Conservation (phyloP, 2,888 invertebrate genomes). For the Embidobia sp. region DNA sequence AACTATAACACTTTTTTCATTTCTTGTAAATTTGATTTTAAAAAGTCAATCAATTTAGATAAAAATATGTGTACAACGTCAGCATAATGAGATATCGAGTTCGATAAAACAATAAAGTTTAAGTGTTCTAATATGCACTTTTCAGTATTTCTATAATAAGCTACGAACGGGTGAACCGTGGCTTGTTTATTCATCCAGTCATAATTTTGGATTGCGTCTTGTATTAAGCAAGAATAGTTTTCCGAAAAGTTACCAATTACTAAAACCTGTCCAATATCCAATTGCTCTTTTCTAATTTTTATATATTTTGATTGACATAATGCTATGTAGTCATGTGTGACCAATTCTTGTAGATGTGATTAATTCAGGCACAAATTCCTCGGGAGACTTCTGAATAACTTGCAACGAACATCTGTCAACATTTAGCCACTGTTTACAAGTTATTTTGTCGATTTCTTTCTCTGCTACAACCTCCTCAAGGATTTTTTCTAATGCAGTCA, state of each 20-base stretch:
- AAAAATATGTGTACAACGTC: conserved; percentile 8
- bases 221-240: conserved; percentile 2
- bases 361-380: background rate
- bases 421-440: conserved; percentile 6
- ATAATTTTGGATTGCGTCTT: conserved; percentile 15
- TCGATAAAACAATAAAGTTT: conserved; percentile 9
- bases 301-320: conserved; percentile 2
- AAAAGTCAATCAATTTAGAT: conserved; percentile 4
- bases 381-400: background rate
- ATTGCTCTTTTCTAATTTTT: background rate
- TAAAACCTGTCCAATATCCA: background rate
- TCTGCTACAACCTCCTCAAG: background rate
- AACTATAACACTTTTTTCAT: no score
- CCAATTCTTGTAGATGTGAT: background rate
- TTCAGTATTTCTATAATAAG: conserved; percentile 4
- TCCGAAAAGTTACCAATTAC: conserved; percentile 5
- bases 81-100: conserved; percentile 5
- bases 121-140: conserved; percentile 1
- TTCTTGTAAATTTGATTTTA: conserved; percentile 7
- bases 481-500: background rate
- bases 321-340: background rate
- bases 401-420: background rate
- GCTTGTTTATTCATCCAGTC: conserved; percentile 19
- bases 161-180: conserved; percentile 10
- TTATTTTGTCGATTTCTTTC: background rate